Evolutionary conservation across 2,888 invertebrate species (phyloP).

Genomic region (Cantharis rustica): DNA sequence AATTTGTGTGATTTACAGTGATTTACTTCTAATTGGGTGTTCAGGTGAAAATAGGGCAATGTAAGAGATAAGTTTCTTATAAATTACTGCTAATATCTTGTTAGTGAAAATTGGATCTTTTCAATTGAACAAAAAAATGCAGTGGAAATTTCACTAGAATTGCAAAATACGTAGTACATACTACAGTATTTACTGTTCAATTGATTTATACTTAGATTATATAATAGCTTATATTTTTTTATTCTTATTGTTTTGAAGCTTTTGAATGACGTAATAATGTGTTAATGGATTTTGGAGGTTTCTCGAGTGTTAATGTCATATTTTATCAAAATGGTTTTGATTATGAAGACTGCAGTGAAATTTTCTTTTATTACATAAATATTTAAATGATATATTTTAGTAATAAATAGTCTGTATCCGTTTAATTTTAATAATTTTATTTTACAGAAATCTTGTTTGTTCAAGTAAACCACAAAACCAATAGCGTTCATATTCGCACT

Average conservation of each 20-base stretch:
- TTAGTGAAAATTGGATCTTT: not conserved
- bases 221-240: not conserved
- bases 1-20: too few species aligned
- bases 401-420: too few species aligned
- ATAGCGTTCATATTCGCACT: constrained; percentile 26
- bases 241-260: not conserved
- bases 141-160: not conserved
- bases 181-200: not conserved
- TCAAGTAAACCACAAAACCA: constrained; percentile 19
- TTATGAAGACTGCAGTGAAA: not conserved
- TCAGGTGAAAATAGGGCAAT: not conserved
- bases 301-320: not conserved
- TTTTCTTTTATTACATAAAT: not conserved
- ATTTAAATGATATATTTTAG: not conserved
- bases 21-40: not conserved
- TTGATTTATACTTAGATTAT: not conserved
- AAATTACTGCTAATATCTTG: not conserved
- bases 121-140: not conserved
- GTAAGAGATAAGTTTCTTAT: not conserved
- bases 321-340: not conserved
- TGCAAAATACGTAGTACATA: not conserved
- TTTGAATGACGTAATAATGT: not conserved
- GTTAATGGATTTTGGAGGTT: not conserved
- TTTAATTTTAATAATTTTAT: not conserved
- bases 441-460: constrained; percentile 21